Percentiles rank a stretch among this genome's conserved stretches.
Evolutionary conservation across 2,888 invertebrate species (phyloP).

Genomic region (Ornithoptera priamus): DNA sequence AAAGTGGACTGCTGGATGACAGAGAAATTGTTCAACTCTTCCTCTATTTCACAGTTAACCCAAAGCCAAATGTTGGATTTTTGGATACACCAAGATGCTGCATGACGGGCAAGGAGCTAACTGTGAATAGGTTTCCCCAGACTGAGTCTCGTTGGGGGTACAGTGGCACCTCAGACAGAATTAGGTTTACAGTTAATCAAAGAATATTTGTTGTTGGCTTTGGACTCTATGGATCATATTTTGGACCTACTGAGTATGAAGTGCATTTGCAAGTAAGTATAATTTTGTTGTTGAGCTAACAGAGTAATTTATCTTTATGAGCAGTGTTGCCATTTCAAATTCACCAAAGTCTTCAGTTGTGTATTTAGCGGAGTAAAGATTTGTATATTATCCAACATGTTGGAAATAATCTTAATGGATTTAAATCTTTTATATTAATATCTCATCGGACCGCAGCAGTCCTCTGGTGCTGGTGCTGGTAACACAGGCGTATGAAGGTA

Average conservation of each 20-base stretch:
- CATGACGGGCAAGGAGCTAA: conserved; percentile 88
- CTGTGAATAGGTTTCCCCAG: conserved; percentile 85
- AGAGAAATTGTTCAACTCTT: conserved; percentile 87
- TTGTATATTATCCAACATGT: too few species aligned
- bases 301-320: too few species aligned
- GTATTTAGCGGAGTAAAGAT: too few species aligned
- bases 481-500: too few species aligned
- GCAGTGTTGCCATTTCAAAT: too few species aligned
- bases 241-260: conserved; percentile 88
- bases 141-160: conserved; percentile 92
- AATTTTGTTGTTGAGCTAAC: not conserved
- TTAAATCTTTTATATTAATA: too few species aligned
- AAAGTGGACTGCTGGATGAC: conserved; percentile 87
- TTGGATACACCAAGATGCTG: conserved; percentile 86
- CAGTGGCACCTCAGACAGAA: conserved; percentile 89
- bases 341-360: too few species aligned
- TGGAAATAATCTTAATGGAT: too few species aligned
- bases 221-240: conserved; percentile 90
- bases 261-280: conserved; percentile 82
- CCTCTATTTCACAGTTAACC: conserved; percentile 86
- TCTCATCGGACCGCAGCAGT: too few species aligned
- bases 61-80: conserved; percentile 87
- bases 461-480: too few species aligned
- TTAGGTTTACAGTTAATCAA: conserved; percentile 89
- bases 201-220: conserved; percentile 91